phyloP scores from a whole-genome alignment of 1,140 invertebrate species.

The Thrips palmi region DNA sequence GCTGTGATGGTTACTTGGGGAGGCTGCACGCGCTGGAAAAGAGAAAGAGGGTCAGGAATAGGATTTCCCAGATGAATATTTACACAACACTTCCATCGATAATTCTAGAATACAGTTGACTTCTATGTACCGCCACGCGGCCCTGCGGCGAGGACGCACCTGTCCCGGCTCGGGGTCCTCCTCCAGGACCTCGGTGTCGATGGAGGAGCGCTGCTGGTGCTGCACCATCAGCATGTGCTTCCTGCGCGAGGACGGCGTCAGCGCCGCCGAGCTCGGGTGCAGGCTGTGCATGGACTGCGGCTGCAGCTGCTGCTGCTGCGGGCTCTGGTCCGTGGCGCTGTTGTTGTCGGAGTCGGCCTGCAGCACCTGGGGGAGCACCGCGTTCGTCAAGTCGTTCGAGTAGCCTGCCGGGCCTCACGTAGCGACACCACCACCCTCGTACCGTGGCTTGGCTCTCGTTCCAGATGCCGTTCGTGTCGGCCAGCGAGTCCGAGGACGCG shows the following conservation, averaged over 20 bases:
- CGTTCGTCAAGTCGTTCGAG: too few species aligned
- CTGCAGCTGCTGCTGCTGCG: not conserved
- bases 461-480: conserved; percentile 70
- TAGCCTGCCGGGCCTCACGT: too few species aligned
- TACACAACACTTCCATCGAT: not conserved
- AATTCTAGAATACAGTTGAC: too few species aligned
- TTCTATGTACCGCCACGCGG: too few species aligned
- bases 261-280: conserved; percentile 9
- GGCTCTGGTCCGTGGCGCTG: conserved; percentile 10
- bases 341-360: conserved; percentile 43
- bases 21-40: too few species aligned
- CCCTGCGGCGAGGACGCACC: too few species aligned
- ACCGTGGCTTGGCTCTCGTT: conserved; percentile 66
- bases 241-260: conserved; percentile 55
- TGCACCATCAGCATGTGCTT: conserved; percentile 55
- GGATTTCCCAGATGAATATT: conserved; percentile 1
- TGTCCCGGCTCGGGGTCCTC: conserved; percentile 32
- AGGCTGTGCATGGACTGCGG: not conserved
- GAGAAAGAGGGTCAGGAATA: too few species aligned
- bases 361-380: conserved; percentile 28
- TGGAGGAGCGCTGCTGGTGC: conserved; percentile 64
- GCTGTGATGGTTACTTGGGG: too few species aligned
- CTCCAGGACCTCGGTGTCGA: conserved; percentile 61
- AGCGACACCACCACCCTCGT: too few species aligned
- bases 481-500: conserved; percentile 61